Evolutionary conservation across 1,140 invertebrate species (phyloP).

Genomic region (Papilio machaon): DNA sequence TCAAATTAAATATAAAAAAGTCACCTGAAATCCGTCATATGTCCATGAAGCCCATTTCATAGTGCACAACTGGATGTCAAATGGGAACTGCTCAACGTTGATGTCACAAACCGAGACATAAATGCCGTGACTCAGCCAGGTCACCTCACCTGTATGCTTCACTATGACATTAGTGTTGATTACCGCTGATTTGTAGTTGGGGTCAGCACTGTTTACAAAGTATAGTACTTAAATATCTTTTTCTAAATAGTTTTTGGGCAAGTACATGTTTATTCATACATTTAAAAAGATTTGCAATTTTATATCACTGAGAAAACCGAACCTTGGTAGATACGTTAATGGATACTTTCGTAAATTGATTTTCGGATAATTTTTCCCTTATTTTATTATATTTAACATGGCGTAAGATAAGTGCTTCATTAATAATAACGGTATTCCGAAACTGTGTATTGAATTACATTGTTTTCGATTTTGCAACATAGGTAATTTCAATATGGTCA

Average conservation of each 20-base stretch:
- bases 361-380: neutral
- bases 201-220: conserved; percentile 87
- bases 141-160: conserved; percentile 86
- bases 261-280: neutral
- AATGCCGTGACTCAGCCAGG: conserved; percentile 92
- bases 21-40: conserved; percentile 95
- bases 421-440: conserved; percentile 24
- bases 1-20: neutral
- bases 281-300: neutral
- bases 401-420: conserved; percentile 13
- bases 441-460: neutral
- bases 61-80: conserved; percentile 95
- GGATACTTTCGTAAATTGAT: neutral
- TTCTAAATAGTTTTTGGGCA: neutral
- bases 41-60: conserved; percentile 99
- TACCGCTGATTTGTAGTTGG: conserved; percentile 89
- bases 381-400: conserved; percentile 9
- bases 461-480: neutral
- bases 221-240: neutral
- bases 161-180: conserved; percentile 94
- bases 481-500: neutral
- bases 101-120: conserved; percentile 94
- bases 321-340: neutral
- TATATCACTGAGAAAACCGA: neutral
- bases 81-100: conserved; percentile 97